These are phyloP conservation scores for Ceraclea dissimilis DNA, from an alignment of 2,888 invertebrate species.

Conservation along the genomic window DNA sequence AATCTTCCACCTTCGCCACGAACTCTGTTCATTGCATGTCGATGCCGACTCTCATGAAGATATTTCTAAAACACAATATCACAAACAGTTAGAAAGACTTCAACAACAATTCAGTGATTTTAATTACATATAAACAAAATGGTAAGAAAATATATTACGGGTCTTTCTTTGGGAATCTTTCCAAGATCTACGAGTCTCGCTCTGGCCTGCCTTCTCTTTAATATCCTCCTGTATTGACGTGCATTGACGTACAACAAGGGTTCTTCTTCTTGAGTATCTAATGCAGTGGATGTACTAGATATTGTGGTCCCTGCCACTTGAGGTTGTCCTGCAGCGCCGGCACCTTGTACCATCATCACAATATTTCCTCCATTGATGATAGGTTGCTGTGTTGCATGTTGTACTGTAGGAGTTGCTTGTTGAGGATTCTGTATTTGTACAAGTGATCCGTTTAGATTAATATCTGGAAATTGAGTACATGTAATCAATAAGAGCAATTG, in stretches of 20 bases:
- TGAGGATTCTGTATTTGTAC: conserved; percentile 56
- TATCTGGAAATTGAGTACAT: no score
- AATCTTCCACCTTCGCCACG: conserved; percentile 96
- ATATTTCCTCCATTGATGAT: conserved; percentile 63
- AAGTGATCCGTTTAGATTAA: conserved; percentile 70
- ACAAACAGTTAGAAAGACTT: no score
- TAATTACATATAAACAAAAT: background rate
- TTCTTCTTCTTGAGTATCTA: conserved; percentile 73
- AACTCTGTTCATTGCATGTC: conserved; percentile 95
- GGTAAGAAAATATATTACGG: no score
- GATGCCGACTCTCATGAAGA: conserved; percentile 93
- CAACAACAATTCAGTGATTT: background rate
- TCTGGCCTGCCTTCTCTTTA: conserved; percentile 88
- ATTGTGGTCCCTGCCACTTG: conserved; percentile 33
- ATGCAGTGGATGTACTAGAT: conserved; percentile 33
- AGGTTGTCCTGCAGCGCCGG: conserved; percentile 28
- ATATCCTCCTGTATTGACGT: conserved; percentile 92
- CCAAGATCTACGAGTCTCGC: conserved; percentile 92
- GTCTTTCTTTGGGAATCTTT: conserved; percentile 93
- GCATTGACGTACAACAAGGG: conserved; percentile 98
- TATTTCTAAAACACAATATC: conserved; percentile 69
- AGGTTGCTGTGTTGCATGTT: conserved; percentile 43
- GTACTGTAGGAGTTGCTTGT: conserved; percentile 38
- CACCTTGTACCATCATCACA: conserved; percentile 57
- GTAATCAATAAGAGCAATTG: conserved; percentile 1